Conservation (phyloP, 2,888 invertebrate species). For the Malthinus seriepunctatus region DNA sequence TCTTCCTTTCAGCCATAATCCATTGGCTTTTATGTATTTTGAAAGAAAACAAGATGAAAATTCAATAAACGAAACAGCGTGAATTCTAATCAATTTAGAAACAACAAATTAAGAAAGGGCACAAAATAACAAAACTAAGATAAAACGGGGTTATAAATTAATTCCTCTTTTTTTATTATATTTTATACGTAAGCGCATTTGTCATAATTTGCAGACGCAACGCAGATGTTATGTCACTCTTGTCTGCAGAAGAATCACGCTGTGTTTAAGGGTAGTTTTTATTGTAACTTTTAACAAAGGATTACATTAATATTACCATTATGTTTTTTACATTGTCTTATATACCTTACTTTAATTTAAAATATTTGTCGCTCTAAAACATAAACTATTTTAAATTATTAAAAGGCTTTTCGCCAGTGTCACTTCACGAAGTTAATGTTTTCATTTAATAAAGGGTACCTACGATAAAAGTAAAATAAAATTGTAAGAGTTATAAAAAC, state of each 20-base stretch:
- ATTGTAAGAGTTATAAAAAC: too few relatives aligned
- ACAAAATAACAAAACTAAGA: constrained; percentile 23
- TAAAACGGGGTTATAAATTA: constrained; percentile 34
- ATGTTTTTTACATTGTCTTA: constrained; percentile 28
- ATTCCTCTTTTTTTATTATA: constrained; percentile 30
- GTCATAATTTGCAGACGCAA: constrained; percentile 49
- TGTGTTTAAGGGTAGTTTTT: constrained; percentile 47
- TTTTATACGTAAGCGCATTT: constrained; percentile 39
- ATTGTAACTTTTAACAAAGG: constrained; percentile 45
- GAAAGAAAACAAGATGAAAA: constrained; percentile 7
- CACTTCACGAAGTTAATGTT: too few relatives aligned
- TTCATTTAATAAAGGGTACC: too few relatives aligned
- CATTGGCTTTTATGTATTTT: neutral
- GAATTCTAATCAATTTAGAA: constrained; percentile 20
- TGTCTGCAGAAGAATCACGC: constrained; percentile 43
- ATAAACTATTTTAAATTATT: too few relatives aligned
- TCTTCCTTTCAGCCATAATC: too few relatives aligned
- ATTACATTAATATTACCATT: constrained; percentile 49
- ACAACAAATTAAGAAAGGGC: constrained; percentile 27
- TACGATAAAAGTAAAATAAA: too few relatives aligned
- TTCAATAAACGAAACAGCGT: constrained; percentile 23
- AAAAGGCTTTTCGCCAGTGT: too few relatives aligned
- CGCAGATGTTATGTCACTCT: constrained; percentile 52
- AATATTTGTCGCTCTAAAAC: neutral
- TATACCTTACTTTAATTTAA: constrained; percentile 24